Base-by-base conservation (phyloP, 2,797 vertebrate species). In the Erithacus rubecula region DNA sequence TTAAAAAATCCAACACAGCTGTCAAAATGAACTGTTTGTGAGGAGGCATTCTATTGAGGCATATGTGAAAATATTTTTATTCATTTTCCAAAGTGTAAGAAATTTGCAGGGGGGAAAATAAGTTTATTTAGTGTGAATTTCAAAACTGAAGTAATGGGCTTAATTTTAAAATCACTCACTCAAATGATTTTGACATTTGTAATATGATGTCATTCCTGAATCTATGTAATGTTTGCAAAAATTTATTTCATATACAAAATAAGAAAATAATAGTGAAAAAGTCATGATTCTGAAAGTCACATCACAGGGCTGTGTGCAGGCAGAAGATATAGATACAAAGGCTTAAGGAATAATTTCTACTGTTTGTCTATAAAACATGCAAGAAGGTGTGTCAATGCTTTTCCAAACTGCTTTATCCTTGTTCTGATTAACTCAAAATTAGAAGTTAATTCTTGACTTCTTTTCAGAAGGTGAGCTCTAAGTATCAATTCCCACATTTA, bases 381-480 rank as follows among this genome's bases (percentile, higher is more conserved):
- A 56, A 68, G 64, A 67, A 83, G 39, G 30, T 86, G 58, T 75
- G 59, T 64, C 83, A 43, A 15, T 68, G 72, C 30, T 74, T 90
- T 74, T 83, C 36, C 41, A 56, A 65, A 87, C 49, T 74, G n/a
- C 41, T 90, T 87, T 77, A 53, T 76, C 39, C 52, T 89, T 89
- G 22, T 85, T 89, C 83, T 78, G 75, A 83, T 76, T 90, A 90
- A 62, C 18, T 71, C 34, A 77, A 84, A 95, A 92, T 72, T 56
- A 83, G 44, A 74, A 94, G 41, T 71, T 91, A 87, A 94, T 81
- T 94, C 62, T 72, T 88, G 46, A 43, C 51, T 82, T 90, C 68
- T 87, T 77, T 90, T 92, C 83, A 83, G 81, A 79, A 69, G 68
- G 56, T 74, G 59, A 92, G 44, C 39, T 83, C 5, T 49, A 77